Evolutionary conservation across 1,140 invertebrate genomes (phyloP).

Genomic region (Cyclargus thomasi): DNA sequence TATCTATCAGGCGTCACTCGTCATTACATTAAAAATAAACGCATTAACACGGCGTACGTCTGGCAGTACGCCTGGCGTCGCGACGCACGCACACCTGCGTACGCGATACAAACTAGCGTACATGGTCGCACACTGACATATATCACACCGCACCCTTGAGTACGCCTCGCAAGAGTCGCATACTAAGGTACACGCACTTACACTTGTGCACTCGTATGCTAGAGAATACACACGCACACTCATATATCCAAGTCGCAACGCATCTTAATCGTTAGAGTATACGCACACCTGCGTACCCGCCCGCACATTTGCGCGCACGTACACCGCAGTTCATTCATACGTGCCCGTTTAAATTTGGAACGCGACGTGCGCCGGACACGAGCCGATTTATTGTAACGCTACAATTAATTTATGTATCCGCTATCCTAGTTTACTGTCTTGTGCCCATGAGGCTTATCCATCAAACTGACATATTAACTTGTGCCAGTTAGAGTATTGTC

Average conservation of each 20-base stretch:
- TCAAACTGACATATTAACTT: background rate
- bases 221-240: no score
- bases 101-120: no score
- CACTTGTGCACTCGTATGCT: no score
- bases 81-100: background rate
- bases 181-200: no score
- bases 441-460: background rate
- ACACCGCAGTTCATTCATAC: background rate
- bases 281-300: background rate
- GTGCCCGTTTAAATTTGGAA: constrained; percentile 1
- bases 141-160: no score
- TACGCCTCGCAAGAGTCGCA: no score
- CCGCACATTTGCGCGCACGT: background rate
- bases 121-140: background rate
- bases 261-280: background rate
- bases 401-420: background rate
- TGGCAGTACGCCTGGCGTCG: constrained; percentile 1
- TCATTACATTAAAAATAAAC: background rate
- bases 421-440: background rate
- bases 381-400: constrained; percentile 2
- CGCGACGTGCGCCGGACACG: background rate
- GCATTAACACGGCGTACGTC: background rate
- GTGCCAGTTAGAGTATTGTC: no score
- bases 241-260: no score
- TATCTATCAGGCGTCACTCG: background rate